phyloP scores from a whole-genome alignment of 2,113 vertebrate species.

The Otus sunia region DNA sequence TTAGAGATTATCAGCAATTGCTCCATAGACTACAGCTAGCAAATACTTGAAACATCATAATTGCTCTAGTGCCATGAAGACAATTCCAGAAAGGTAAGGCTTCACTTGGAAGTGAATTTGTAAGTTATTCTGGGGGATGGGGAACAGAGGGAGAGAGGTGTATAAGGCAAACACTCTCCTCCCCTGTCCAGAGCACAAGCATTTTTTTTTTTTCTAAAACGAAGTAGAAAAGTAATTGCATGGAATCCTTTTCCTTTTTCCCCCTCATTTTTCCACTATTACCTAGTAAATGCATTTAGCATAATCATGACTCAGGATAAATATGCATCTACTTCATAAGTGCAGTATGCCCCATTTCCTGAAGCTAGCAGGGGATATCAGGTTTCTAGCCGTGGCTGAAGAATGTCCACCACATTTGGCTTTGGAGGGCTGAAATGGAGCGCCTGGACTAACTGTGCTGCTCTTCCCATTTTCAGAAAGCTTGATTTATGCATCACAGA shows the following conservation, averaged over 20 bases:
- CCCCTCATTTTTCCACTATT: not conserved
- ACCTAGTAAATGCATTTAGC: not conserved
- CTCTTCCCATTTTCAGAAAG: not conserved
- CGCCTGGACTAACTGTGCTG: not conserved
- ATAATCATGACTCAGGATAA: not conserved
- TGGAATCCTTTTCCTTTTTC: not conserved
- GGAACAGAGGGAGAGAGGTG: not conserved
- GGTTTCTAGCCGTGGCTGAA: not conserved
- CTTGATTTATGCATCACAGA: not conserved
- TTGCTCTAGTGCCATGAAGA: not conserved
- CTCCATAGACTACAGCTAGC: not conserved
- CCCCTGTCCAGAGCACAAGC: not conserved
- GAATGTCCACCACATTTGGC: not conserved
- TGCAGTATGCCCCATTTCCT: not conserved
- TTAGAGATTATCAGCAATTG: not conserved
- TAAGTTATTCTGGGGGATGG: not conserved
- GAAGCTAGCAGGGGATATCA: not conserved
- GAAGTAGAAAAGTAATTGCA: not conserved
- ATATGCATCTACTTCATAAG: not conserved
- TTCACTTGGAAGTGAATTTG: not conserved
- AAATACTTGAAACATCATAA: not conserved
- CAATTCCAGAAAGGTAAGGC: not conserved
- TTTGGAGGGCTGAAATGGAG: not conserved
- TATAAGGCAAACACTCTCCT: not conserved
- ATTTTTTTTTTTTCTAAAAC: not conserved